Evolutionary conservation across 2,888 invertebrate genomes (phyloP), one percentile per base, ranked within the genome.

Genomic region (Zygothrica quintamaculata): DNA sequence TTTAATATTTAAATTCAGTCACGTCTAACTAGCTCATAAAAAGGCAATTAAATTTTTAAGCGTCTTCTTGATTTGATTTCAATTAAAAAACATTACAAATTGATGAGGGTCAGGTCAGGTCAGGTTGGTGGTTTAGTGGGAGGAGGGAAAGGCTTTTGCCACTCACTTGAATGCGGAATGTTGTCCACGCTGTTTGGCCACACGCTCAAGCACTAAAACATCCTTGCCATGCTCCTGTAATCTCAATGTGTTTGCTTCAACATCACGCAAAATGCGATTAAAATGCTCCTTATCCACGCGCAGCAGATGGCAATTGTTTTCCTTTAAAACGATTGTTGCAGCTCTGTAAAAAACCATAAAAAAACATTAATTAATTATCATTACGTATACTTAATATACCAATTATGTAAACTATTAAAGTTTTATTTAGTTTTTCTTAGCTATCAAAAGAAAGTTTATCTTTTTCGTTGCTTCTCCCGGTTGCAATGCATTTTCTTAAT

Each of bases 201-300:
- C 93, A 89, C 94, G 95, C 91, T 96, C 96, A 77, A 96, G 91
- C 34, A 97, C 94, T 75, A 96, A 91, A 34, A 96, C 96, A 92
- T 96, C 96, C 87, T 95, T 94, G 36, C 95, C 96, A 87, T 96
- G 96, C 88, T 96, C 96, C 90, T 96, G 96, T 77, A 97, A 92
- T 44, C 96, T 92, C 42, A 96, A 95, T 31, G 96, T 97, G 89
- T 96, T 96, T n/a, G 96, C 96, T 91, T 96, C 96, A 31, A 96
- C 96, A 91, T 96, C 96, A 80, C 95, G 91, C 68, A 96, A 91
- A 69, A 95, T 96, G 85, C 96, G 92, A 92, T 96, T 96, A 90
- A 96, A 97, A 90, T 96, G 95, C 74, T 95, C 95, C 90, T 96
- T 96, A 91, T 96, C 96, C 39, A 96, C 96, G 43, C 96, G 92